Evolutionary conservation across 2,888 invertebrate species (phyloP).

Genomic region (Leptinotarsa haldemani): DNA sequence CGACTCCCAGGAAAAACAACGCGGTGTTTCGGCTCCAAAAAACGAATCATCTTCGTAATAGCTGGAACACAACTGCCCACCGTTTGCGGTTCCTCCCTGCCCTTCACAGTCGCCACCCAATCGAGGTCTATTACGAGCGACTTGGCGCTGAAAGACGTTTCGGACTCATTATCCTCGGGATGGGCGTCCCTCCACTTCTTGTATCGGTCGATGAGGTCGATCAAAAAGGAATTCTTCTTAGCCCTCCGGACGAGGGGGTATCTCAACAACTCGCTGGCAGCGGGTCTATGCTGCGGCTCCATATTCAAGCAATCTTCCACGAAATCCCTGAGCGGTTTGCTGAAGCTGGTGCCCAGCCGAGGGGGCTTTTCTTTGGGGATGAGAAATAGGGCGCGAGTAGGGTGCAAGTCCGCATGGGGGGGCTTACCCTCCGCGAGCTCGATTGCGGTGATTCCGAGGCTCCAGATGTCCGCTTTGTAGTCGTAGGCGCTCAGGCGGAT

Average conservation of each 20-base stretch:
- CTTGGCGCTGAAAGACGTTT: constrained; percentile 83
- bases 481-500: constrained; percentile 97
- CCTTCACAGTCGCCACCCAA: constrained; percentile 34
- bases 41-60: not conserved
- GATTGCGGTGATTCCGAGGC: constrained; percentile 95
- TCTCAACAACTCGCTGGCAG: constrained; percentile 96
- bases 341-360: constrained; percentile 90
- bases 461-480: constrained; percentile 98
- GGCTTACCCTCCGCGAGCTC: constrained; percentile 97
- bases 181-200: constrained; percentile 95
- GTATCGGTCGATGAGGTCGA: constrained; percentile 98
- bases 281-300: constrained; percentile 98
- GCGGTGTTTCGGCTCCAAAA: not conserved
- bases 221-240: constrained; percentile 97
- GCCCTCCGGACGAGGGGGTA: constrained; percentile 97
- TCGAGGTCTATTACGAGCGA: constrained; percentile 16
- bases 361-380: constrained; percentile 97
- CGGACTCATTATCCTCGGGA: constrained; percentile 92
- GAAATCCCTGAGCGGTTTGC: constrained; percentile 94
- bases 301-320: constrained; percentile 98
- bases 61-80: not conserved
- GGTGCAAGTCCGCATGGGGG: constrained; percentile 96
- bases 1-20: not conserved
- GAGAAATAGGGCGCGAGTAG: constrained; percentile 94
- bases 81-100: not conserved